Evolutionary conservation across 2,113 vertebrate species (phyloP).

Genomic region (Xyliphius kryptos): DNA sequence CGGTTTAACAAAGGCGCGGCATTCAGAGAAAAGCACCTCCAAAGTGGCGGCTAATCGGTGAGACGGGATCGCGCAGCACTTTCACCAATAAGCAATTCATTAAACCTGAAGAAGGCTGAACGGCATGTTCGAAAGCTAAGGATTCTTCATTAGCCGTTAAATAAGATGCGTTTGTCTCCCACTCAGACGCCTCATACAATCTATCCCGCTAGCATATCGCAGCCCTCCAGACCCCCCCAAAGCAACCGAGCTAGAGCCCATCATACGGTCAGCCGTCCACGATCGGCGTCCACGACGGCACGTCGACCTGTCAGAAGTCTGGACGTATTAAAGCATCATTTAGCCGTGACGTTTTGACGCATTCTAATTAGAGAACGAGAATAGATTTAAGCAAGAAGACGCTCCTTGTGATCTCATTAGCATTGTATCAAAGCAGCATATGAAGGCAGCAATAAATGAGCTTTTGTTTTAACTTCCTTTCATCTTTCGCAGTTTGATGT

Average conservation of each 20-base stretch:
- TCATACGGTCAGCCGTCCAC: background rate
- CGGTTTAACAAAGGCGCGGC: slow-evolving; percentile 55
- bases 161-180: slow-evolving; percentile 44
- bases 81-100: slow-evolving; percentile 61
- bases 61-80: slow-evolving; percentile 44
- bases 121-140: slow-evolving; percentile 54
- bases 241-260: slow-evolving; percentile 10
- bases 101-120: slow-evolving; percentile 61
- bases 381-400: slow-evolving; percentile 56
- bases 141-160: slow-evolving; percentile 62
- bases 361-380: slow-evolving; percentile 59
- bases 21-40: slow-evolving; percentile 53
- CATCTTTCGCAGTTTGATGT: slow-evolving; percentile 61
- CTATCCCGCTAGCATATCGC: background rate
- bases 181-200: slow-evolving; percentile 43
- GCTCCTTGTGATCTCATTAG: slow-evolving; percentile 64
- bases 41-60: slow-evolving; percentile 57
- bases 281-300: slow-evolving; percentile 3
- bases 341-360: slow-evolving; percentile 52
- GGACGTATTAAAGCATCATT: slow-evolving; percentile 33
- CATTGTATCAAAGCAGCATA: slow-evolving; percentile 63
- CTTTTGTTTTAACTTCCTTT: slow-evolving; percentile 65
- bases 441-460: slow-evolving; percentile 60
- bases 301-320: slow-evolving; percentile 1
- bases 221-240: background rate